Evolutionary conservation across 30 jellyfish, hydroid and myxozoan genomes (phyloP), one percentile per base, ranked within the genome.

Genomic region (Hydractinia echinata): DNA sequence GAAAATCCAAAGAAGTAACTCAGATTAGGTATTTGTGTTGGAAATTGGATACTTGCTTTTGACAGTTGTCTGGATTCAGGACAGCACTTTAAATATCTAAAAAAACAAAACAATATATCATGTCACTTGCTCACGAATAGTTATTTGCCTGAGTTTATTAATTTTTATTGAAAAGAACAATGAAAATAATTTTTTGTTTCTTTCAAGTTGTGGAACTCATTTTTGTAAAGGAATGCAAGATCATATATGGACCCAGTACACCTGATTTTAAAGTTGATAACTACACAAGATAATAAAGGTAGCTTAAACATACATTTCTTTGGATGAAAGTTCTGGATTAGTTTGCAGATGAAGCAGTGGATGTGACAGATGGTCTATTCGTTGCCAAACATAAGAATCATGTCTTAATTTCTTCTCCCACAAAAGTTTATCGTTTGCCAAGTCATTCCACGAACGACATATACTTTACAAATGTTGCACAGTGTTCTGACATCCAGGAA

Each of bases 61-160:
- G 79, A 79, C 21, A 66, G 53, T 21, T 82, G 79, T 15, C 86
- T 67, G 69, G 94, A 83, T 60, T 87, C 98, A 5, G 98, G 98
- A 81, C 98, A 92, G 81, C 98, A 92, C 13, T 84, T 67, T 48
- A 87, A 76, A 61, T 92, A 92, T 53, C 98, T 92, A 39, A 18
- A 90, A 85, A 48, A 18, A 67, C 55, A 71, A 19, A 8, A 4
- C n/a, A n/a, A 74, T 11, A 74, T 74, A 16, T 74, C 21, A 52
- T 11, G 51, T 14, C 15, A 18, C 81, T 74, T 3, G 30, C 1
- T 15, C 2, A 15, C 15, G 44, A 30, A 30, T 30, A 30, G n/a
- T n/a, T n/a, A n/a, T n/a, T 51, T 7, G 67, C 5, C 5, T 8
- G 5, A 72, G 5, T 72, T 8, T 5, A 11, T 51, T 18, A n/a